Conservation (phyloP, 2,888 invertebrate genomes). For the Drosophila dives region DNA sequence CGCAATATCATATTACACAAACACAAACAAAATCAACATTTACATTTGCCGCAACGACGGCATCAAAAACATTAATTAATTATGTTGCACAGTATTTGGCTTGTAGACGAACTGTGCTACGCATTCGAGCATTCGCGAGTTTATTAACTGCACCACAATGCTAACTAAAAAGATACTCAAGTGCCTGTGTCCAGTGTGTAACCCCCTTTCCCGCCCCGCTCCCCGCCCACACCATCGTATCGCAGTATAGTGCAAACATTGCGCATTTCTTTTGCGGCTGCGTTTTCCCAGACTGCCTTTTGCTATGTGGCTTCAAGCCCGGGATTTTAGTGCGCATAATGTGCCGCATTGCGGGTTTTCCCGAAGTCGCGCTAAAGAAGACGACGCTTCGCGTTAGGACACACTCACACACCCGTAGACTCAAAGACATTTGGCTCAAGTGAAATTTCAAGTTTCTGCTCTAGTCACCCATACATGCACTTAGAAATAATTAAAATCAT, state of each 20-base stretch:
- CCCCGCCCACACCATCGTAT: slow-evolving; percentile 12
- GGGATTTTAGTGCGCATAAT: slow-evolving; percentile 79
- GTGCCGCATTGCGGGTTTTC: slow-evolving; percentile 82
- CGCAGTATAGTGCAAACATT: slow-evolving; percentile 56
- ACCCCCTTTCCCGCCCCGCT: slow-evolving; percentile 12
- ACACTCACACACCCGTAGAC: slow-evolving; percentile 24
- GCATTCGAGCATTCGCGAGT: slow-evolving; percentile 13
- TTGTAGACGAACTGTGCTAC: slow-evolving; percentile 2
- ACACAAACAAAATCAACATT: slow-evolving; percentile 46
- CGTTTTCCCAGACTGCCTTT: slow-evolving; percentile 55
- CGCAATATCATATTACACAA: slow-evolving; percentile 41
- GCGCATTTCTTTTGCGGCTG: slow-evolving; percentile 70
- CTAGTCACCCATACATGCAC: slow-evolving; percentile 22
- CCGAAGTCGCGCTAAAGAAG: slow-evolving; percentile 64
- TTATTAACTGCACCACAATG: slow-evolving; percentile 59
- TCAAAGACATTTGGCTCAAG: slow-evolving; percentile 44
- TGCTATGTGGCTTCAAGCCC: slow-evolving; percentile 58
- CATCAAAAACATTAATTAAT: slow-evolving; percentile 67
- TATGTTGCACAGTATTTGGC: slow-evolving; percentile 25
- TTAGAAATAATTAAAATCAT: neutral
- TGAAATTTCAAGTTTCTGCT: slow-evolving; percentile 47
- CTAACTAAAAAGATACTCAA: slow-evolving; percentile 20
- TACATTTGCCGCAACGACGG: slow-evolving; percentile 37
- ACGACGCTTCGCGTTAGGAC: slow-evolving; percentile 58
- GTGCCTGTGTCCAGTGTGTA: slow-evolving; percentile 32